Conservation (phyloP, 2,113 vertebrate genomes). For the human (Homo sapiens) region GRCh38 chr3:127222501-127223000, state of each 20-base stretch:
- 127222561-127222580: background rate
- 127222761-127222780: rapidly evolving
- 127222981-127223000: background rate
- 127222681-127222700: background rate
- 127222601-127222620: too few species aligned
- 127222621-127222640: background rate
- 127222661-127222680: background rate
- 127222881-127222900: rapidly evolving
- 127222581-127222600: background rate
- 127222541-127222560: background rate
- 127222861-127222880: background rate
- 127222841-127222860: rapidly evolving
- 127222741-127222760: background rate
- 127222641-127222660: background rate
- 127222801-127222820: background rate
- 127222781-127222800: background rate
- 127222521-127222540: background rate
- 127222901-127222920: background rate
- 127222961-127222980: background rate
- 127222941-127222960: background rate
- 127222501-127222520: too few species aligned
- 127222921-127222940: background rate
- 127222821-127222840: background rate
- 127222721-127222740: too few species aligned
- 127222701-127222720: background rate